Evolutionary conservation across 2,113 vertebrate species (phyloP), one percentile per base, ranked within the genome.

Genomic region (Siniperca knerii): DNA sequence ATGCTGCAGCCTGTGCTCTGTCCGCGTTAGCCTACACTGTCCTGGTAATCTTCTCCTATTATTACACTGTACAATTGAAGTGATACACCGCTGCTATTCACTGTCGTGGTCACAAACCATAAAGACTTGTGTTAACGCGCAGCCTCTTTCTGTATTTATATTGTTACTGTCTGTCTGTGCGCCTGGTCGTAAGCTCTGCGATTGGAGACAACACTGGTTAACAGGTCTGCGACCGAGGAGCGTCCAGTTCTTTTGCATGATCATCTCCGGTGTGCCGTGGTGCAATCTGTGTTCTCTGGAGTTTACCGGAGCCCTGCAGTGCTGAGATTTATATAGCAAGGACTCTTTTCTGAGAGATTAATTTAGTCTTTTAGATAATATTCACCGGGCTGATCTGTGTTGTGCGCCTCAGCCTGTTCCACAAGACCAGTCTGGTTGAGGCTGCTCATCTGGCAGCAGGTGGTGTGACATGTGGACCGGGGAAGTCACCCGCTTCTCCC

Each of bases 381-480:
- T 73, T 25, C n/a, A 29, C 15, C 21, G 33, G 3, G n/a, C 35
- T 64, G 25, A 25, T 73, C 6, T 64, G 62, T 71, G 18, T 55
- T 66, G 79, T 79, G 77, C 57, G 83, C 83, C 83, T 68, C 75
- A 58, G 66, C 62, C 48, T 50, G 77, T 67, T 77, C 65, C 62
- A 55, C 23, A 35, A 64, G 52, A 40, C 35, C 54, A 23, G 77
- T 75, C 54, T 9, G 81, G 35, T 7, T 48, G 54, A 78, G 64
- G 64, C 62, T 75, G 81, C 20, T 82, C 75, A 64, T 80, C 75
- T 52, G 71, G 86, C 89, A 85, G 89, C 92, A 93, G 90, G 88
- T 92, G 90, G 83, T 69, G 79, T 73, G 61, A 80, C 91, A 92
- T 85, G 86, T 83, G 84, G 73, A 82, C 20, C 23, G 21, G 67